phyloP scores from a whole-genome alignment of 2,888 invertebrate genomes.

The Polydrusus cervinus region DNA sequence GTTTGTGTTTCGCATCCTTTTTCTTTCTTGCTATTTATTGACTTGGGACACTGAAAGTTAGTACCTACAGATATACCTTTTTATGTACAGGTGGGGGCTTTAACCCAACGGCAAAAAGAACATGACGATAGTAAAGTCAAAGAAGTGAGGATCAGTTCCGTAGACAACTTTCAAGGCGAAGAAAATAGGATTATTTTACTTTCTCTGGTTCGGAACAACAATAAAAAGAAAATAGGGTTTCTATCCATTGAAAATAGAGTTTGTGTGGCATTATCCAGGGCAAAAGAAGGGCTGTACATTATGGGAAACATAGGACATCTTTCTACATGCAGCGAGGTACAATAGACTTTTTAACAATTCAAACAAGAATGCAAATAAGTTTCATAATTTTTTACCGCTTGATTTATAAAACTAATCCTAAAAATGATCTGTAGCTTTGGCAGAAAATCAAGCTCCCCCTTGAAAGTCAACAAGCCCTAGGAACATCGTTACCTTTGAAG shows the following conservation, averaged over 20 bases:
- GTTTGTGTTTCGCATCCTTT: too few relatives aligned
- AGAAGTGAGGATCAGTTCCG: constrained; percentile 77
- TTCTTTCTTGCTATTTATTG: too few relatives aligned
- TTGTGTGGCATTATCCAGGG: constrained; percentile 86
- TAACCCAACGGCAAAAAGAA: constrained; percentile 71
- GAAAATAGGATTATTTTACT: constrained; percentile 86
- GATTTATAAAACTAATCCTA: not conserved
- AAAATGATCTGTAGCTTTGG: constrained; percentile 8
- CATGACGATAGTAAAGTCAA: constrained; percentile 62
- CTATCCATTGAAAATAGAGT: constrained; percentile 80
- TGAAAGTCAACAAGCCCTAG: constrained; percentile 73
- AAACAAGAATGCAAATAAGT: too few relatives aligned
- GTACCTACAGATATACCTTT: too few relatives aligned
- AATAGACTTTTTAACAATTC: constrained; percentile 70
- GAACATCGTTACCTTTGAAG: constrained; percentile 71
- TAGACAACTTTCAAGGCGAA: constrained; percentile 82
- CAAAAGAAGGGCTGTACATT: constrained; percentile 80
- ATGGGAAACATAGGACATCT: constrained; percentile 82
- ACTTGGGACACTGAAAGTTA: too few relatives aligned
- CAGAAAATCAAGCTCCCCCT: constrained; percentile 65
- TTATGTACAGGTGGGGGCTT: constrained; percentile 69
- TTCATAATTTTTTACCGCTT: not conserved
- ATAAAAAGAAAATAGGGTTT: constrained; percentile 80
- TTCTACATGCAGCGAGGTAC: constrained; percentile 67
- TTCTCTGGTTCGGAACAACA: constrained; percentile 85